phyloP scores from a whole-genome alignment of 2,113 vertebrate species.

The Sterna hirundo region DNA sequence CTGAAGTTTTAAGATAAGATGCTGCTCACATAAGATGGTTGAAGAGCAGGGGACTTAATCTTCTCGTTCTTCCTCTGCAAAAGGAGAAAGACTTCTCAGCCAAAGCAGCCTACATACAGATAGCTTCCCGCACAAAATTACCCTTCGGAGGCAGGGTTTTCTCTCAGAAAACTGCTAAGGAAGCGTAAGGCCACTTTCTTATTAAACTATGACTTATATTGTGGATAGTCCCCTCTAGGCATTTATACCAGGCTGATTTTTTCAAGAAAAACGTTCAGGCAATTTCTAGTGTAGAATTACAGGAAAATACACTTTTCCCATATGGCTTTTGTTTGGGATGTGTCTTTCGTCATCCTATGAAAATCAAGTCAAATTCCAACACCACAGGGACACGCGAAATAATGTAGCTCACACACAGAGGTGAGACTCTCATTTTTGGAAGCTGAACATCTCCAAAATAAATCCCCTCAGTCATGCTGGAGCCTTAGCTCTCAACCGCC shows the following conservation, averaged over 20 bases:
- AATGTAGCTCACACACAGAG: neutral
- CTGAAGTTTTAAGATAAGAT: neutral
- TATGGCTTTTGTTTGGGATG: neutral
- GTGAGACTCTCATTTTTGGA: neutral
- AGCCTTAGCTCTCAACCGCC: neutral
- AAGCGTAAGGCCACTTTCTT: neutral
- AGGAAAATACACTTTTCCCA: neutral
- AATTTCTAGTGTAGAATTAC: neutral
- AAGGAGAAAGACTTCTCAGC: neutral
- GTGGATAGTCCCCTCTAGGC: neutral
- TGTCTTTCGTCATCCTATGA: neutral
- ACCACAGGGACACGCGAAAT: neutral
- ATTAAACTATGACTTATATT: neutral
- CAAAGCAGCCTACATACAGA: neutral
- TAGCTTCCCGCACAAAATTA: neutral
- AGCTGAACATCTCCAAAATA: neutral
- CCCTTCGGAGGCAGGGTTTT: neutral
- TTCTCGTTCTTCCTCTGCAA: neutral
- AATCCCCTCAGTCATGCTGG: neutral
- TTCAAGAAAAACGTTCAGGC: neutral
- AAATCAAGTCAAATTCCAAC: neutral
- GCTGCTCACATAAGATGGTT: neutral
- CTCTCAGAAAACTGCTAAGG: neutral
- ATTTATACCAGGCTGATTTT: neutral
- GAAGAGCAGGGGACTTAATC: neutral